phyloP scores from a whole-genome alignment of 2,888 invertebrate genomes.

The Lasioglossum morio region DNA sequence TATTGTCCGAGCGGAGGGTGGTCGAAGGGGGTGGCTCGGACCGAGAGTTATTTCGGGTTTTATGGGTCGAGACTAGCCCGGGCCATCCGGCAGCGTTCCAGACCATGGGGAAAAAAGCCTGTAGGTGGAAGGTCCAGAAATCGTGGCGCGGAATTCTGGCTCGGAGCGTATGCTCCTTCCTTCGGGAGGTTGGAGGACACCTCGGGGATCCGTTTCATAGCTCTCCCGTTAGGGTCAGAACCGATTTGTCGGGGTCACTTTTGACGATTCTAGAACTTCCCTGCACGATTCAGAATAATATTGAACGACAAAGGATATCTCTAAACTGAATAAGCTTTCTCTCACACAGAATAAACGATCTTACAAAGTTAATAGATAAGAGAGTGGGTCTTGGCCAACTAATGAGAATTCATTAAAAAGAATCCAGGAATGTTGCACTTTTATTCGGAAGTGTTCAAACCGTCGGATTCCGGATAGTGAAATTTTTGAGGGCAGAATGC shows the following conservation, averaged over 20 bases:
- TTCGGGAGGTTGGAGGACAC: conserved; percentile 8
- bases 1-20: conserved; percentile 77
- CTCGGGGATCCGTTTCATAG: conserved; percentile 16
- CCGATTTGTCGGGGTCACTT: background rate
- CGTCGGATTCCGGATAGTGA: background rate
- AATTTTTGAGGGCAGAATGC: background rate
- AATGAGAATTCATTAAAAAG: background rate
- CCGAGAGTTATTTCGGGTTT: conserved; percentile 84
- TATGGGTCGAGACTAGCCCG: conserved; percentile 79
- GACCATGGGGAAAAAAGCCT: conserved; percentile 70
- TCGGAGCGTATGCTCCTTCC: conserved; percentile 26
- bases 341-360: too few relatives aligned
- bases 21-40: conserved; percentile 53
- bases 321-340: too few relatives aligned
- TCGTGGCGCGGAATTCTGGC: conserved; percentile 43
- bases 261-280: too few relatives aligned
- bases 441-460: background rate
- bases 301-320: too few relatives aligned
- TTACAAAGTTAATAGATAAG: too few relatives aligned
- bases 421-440: background rate
- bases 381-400: background rate
- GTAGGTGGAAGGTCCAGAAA: conserved; percentile 39
- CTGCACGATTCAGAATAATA: background rate
- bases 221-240: background rate
- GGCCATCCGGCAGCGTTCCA: conserved; percentile 81